These are phyloP conservation scores for Apodemia duryi DNA, from an alignment of 2,888 invertebrate genomes.

Conservation along the genomic window DNA sequence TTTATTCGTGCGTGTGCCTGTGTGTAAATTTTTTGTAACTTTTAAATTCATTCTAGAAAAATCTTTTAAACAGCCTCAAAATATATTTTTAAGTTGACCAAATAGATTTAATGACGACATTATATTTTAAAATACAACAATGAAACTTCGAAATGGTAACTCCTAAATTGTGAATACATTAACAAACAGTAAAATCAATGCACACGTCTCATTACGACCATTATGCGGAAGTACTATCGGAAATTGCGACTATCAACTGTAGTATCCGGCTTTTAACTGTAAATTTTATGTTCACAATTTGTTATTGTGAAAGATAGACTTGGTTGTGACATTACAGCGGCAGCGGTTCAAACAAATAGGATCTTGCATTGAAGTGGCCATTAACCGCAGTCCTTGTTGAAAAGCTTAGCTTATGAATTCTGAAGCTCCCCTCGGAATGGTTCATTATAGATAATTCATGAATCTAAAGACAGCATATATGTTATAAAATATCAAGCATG, in stretches of 20 bases:
- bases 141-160: slow-evolving; percentile 29
- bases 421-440: slow-evolving; percentile 6
- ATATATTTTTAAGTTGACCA: too few relatives aligned
- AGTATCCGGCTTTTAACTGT: slow-evolving; percentile 75
- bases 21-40: too few relatives aligned
- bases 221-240: slow-evolving; percentile 58
- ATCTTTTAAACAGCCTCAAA: too few relatives aligned
- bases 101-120: background rate
- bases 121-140: slow-evolving; percentile 19
- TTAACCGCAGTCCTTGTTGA: slow-evolving; percentile 18
- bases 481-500: too few relatives aligned
- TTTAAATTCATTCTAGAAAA: too few relatives aligned
- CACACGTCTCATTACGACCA: slow-evolving; percentile 52
- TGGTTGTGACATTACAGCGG: slow-evolving; percentile 10
- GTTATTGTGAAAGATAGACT: slow-evolving; percentile 44
- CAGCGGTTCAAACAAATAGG: slow-evolving; percentile 18
- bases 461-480: background rate
- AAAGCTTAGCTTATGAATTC: slow-evolving; percentile 12
- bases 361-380: slow-evolving; percentile 19
- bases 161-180: slow-evolving; percentile 41
- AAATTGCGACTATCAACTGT: slow-evolving; percentile 68
- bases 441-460: slow-evolving; percentile 16
- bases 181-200: slow-evolving; percentile 46
- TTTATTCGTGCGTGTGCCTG: too few relatives aligned
- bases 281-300: slow-evolving; percentile 77